Evolutionary conservation across 2,888 invertebrate genomes (phyloP).

Genomic region (Seira musarum): DNA sequence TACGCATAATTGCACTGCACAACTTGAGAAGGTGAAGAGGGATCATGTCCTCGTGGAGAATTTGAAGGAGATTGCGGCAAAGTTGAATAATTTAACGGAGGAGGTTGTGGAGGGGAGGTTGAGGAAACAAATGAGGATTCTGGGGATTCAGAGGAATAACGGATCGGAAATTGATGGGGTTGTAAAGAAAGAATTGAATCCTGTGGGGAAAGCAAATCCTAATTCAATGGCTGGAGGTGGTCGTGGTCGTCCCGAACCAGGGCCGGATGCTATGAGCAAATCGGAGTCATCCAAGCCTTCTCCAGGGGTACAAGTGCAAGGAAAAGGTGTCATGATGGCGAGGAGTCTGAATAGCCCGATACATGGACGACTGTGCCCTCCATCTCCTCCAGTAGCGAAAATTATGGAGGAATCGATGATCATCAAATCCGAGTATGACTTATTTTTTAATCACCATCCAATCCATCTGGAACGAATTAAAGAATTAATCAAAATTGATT

Average conservation of each 20-base stretch:
- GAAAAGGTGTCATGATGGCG: conserved; percentile 38
- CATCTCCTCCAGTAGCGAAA: conserved; percentile 42
- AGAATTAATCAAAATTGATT: background rate
- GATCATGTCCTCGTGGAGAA: conserved; percentile 52
- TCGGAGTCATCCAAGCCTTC: conserved; percentile 40
- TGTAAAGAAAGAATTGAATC: conserved; percentile 30
- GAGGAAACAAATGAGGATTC: conserved; percentile 34
- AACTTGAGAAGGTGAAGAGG: conserved; percentile 51
- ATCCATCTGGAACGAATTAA: background rate
- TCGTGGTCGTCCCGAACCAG: background rate
- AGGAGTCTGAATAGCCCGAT: conserved; percentile 54
- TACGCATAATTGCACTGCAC: conserved; percentile 52
- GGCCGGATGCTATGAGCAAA: conserved; percentile 50
- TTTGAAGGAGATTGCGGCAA: conserved; percentile 32
- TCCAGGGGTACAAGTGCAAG: background rate
- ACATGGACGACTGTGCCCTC: conserved; percentile 21
- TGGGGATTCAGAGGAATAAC: too few species aligned
- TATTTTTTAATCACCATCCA: background rate
- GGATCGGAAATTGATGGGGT: too few species aligned
- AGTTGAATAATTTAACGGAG: conserved; percentile 46
- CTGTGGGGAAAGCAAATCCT: conserved; percentile 47
- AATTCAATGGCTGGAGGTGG: conserved; percentile 47
- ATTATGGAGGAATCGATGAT: conserved; percentile 58
- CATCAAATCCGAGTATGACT: conserved; percentile 51
- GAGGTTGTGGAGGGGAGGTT: conserved; percentile 45